Conservation (phyloP, 35 echinoderm and acorn worm genomes). For the Hemicentrotus pulcherrimus region DNA sequence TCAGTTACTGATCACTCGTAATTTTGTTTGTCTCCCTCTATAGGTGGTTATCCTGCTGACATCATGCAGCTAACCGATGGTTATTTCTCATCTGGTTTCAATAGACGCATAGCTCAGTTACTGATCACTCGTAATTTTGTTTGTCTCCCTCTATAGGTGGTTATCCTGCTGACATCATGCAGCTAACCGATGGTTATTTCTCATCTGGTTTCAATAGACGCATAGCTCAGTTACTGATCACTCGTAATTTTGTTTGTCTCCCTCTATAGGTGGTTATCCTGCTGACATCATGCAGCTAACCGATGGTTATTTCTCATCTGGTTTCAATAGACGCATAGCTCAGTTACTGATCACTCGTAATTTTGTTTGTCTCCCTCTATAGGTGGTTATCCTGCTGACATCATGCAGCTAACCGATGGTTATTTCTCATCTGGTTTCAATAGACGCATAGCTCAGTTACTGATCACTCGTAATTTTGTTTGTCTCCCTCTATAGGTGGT, state of each 20-base stretch:
- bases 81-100: constrained; percentile 64
- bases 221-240: constrained; percentile 37
- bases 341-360: neutral
- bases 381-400: constrained; percentile 76
- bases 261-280: constrained; percentile 73
- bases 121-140: neutral
- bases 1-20: neutral
- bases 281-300: constrained; percentile 64
- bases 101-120: constrained; percentile 61
- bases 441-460: constrained; percentile 60
- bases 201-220: constrained; percentile 65
- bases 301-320: constrained; percentile 56
- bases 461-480: neutral
- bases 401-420: constrained; percentile 63
- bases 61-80: constrained; percentile 65
- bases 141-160: constrained; percentile 69
- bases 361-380: constrained; percentile 40
- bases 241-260: constrained; percentile 25
- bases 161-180: constrained; percentile 55
- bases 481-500: constrained; percentile 67
- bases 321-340: constrained; percentile 67
- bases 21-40: constrained; percentile 37
- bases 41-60: constrained; percentile 75
- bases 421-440: constrained; percentile 65
- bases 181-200: constrained; percentile 69